Evolutionary conservation across 2,113 vertebrate genomes (phyloP).

Genomic region (Labeo rohita): DNA sequence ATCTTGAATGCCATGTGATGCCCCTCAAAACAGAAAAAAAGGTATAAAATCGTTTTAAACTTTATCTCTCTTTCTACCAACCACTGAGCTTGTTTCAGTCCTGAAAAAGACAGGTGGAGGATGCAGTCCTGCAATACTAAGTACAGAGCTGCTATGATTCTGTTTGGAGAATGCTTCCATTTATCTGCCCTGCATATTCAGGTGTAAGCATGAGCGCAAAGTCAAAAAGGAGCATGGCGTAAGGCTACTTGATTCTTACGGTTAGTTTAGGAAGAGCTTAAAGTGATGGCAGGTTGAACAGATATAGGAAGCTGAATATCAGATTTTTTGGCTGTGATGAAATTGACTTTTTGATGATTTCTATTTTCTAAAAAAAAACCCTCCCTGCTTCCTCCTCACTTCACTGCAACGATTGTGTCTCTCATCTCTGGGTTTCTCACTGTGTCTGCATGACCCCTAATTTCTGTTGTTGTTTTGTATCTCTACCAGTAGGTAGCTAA

Average conservation of each 20-base stretch:
- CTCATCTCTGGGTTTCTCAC: constrained; percentile 34
- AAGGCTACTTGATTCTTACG: not conserved
- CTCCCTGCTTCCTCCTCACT: not conserved
- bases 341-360: not conserved
- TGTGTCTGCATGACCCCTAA: constrained; percentile 44
- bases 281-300: not conserved
- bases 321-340: not conserved
- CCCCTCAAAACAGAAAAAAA: not conserved
- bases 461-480: constrained; percentile 36
- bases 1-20: not conserved
- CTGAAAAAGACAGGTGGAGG: not conserved
- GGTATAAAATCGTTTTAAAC: not conserved
- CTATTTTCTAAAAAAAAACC: not conserved
- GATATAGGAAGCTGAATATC: not conserved
- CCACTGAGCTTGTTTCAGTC: not conserved
- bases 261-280: not conserved
- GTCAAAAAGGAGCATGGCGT: constrained; percentile 2
- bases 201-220: constrained; percentile 6
- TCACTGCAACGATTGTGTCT: constrained; percentile 15
- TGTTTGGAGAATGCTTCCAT: constrained; percentile 4
- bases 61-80: not conserved
- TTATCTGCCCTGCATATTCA: constrained; percentile 20
- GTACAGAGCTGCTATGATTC: not conserved
- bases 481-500: constrained; percentile 18
- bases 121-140: constrained; percentile 9